phyloP scores from a whole-genome alignment of 2,797 vertebrate genomes.

The Sebastiscus albofasciatus region DNA sequence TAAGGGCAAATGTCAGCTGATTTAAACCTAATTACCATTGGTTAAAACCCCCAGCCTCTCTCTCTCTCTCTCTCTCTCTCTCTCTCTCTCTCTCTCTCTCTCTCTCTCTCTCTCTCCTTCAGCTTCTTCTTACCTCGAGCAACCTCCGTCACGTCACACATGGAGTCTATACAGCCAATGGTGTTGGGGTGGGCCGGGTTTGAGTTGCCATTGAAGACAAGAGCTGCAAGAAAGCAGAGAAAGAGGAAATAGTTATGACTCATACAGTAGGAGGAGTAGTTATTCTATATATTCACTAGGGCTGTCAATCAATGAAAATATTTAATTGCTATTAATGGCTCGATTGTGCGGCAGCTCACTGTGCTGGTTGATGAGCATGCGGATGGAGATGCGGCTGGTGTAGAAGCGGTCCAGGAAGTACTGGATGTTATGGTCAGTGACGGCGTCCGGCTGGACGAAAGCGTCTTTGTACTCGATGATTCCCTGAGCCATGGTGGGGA shows the following conservation, averaged over 20 bases:
- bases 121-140: slow-evolving; percentile 80
- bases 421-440: slow-evolving; percentile 90
- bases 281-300: neutral
- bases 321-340: neutral
- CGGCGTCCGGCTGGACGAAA: slow-evolving; percentile 81
- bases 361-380: slow-evolving; percentile 94
- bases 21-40: neutral
- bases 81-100: neutral
- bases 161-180: slow-evolving; percentile 90
- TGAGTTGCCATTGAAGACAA: slow-evolving; percentile 87
- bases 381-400: slow-evolving; percentile 93
- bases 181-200: slow-evolving; percentile 88
- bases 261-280: neutral
- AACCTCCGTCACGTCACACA: slow-evolving; percentile 86
- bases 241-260: neutral
- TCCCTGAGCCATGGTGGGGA: slow-evolving; percentile 92
- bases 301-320: no score
- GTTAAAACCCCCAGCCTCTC: neutral
- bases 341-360: slow-evolving; percentile 76
- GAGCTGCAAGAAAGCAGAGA: slow-evolving; percentile 66
- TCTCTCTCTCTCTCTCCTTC: neutral
- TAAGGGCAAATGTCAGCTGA: neutral
- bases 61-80: neutral
- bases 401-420: slow-evolving; percentile 94
- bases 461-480: slow-evolving; percentile 90